These are phyloP conservation scores for Melanophora roralis DNA, from an alignment of 2,888 invertebrate genomes.

Conservation along the genomic window DNA sequence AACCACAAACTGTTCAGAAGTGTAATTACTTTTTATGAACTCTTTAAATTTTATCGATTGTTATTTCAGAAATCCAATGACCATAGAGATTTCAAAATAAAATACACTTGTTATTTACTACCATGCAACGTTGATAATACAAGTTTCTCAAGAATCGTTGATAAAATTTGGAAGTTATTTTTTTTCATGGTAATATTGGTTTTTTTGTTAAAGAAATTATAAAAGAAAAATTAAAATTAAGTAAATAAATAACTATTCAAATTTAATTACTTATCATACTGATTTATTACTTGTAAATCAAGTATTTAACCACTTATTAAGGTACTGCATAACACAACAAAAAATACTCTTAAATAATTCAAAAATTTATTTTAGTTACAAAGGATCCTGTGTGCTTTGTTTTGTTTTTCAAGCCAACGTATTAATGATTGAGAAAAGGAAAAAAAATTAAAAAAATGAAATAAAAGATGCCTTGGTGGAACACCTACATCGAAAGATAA, in stretches of 20 bases:
- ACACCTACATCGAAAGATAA: no score
- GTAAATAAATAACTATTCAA: no score
- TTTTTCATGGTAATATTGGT: neutral
- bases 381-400: neutral
- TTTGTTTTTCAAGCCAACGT: neutral
- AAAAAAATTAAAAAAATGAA: neutral
- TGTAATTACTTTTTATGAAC: conserved; percentile 57
- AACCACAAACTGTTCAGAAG: conserved; percentile 28
- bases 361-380: no score
- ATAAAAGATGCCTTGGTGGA: no score
- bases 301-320: neutral
- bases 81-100: neutral
- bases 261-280: neutral
- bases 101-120: conserved; percentile 19
- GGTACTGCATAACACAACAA: no score
- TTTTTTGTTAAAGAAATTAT: no score
- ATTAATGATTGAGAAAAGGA: neutral
- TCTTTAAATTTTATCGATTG: conserved; percentile 48
- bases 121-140: neutral
- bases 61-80: conserved; percentile 18
- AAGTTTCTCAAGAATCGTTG: neutral
- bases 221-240: no score
- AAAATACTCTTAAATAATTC: no score
- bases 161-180: neutral
- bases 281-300: conserved; percentile 29